phyloP scores from a whole-genome alignment of 2,797 vertebrate genomes.

The Anabacerthia variegaticeps region DNA sequence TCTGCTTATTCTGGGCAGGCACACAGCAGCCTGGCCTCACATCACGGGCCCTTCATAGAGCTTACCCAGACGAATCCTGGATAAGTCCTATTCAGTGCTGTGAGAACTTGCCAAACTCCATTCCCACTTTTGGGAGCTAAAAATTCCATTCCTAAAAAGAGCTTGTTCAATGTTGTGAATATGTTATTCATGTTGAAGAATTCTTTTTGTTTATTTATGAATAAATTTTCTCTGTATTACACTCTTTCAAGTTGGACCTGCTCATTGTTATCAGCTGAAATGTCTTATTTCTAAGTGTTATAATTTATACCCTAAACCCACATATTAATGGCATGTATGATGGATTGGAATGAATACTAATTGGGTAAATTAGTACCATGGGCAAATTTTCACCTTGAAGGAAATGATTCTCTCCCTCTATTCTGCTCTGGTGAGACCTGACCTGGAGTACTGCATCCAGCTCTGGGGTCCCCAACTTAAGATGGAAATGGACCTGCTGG shows the following conservation, averaged over 20 bases:
- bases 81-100: neutral
- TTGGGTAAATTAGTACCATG: neutral
- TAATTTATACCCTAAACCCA: neutral
- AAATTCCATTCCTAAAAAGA: neutral
- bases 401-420: neutral
- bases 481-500: neutral
- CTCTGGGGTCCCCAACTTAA: neutral
- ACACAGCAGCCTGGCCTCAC: neutral
- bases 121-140: neutral
- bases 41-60: neutral
- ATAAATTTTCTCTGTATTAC: neutral
- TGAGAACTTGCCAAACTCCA: neutral
- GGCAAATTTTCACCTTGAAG: neutral
- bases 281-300: rapidly evolving
- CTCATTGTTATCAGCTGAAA: neutral
- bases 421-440: neutral
- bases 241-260: neutral
- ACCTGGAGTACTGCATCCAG: neutral
- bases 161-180: neutral
- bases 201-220: neutral
- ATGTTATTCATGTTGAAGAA: neutral
- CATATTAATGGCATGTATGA: neutral
- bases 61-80: neutral
- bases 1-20: no score
- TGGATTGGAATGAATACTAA: neutral